Base-by-base conservation (phyloP, 2,113 vertebrate genomes). In the Ctenomys sociabilis region DNA sequence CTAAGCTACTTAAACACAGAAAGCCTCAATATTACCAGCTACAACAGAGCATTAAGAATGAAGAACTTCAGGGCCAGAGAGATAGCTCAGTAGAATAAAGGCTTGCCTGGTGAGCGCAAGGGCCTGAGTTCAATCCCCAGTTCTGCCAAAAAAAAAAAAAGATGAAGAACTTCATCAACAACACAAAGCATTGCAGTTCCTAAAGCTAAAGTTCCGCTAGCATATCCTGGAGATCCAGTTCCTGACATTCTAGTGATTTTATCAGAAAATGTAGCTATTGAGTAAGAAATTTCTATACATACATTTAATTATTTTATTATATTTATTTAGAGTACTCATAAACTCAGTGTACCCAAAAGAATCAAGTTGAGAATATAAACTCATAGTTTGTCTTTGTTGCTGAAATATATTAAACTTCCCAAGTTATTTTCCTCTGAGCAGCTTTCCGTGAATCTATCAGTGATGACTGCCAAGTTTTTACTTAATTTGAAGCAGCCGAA, bases 401-500 rank as follows among this genome's bases (percentile, higher is more conserved):
- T 96, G 72, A 91, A 97, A 95, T 64, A 89, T 85, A 95, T 93
- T 85, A 85, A 61, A 96, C 93, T 97, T 97, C 96, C 88, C 75
- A 97, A 75, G 49, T 87, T 90, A 92, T 45, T 94, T 93, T 91
- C 81, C 28, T 92, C 57, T 97, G 95, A 97, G 90, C 96, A 97
- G 90, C n/a, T 91, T 96, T 96, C 95, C 87, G 87, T 94, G 63
- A 40, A 80, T 93, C 97, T 97, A 98, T 84, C 61, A 93, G 93
- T 97, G 45, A 30, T 92, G 86, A 91, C 81, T 96, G 92, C 91
- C 97, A 98, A 98, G 97, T 98, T 96, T 96, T 63, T 92, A 64
- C 95, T 98, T 97, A 97, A 98, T 96, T 97, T 97, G 88, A 94
- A 98, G 54, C 70, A 59, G 75, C 92, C 77, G 90, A 96, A 90